A percentile compares a stretch with the other conserved stretches of the same genome.
phyloP scores from a whole-genome alignment of 2,888 invertebrate species.

The Euphydryas editha region DNA sequence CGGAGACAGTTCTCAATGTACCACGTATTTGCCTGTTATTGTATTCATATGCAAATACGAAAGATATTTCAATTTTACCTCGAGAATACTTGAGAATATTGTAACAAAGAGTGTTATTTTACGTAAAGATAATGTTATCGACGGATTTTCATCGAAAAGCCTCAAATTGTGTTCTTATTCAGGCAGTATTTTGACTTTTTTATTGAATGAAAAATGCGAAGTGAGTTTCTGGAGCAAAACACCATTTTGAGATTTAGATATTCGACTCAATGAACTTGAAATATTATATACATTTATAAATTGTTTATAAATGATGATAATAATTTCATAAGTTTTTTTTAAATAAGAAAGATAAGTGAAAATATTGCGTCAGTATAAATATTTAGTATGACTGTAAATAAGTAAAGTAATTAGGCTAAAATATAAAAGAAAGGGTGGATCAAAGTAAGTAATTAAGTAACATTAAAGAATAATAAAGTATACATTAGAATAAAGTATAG shows the following conservation, averaged over 20 bases:
- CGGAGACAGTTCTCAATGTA: conserved; percentile 41
- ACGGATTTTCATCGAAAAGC: not conserved
- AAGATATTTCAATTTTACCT: conserved; percentile 46
- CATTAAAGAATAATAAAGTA: too few relatives aligned
- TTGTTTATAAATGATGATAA: not conserved
- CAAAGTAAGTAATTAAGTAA: too few relatives aligned
- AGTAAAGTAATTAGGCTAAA: too few relatives aligned
- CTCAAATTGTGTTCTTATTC: conserved; percentile 1
- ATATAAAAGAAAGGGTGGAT: too few relatives aligned
- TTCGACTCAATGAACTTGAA: not conserved
- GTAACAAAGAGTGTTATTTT: conserved; percentile 27
- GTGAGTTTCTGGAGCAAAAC: not conserved
- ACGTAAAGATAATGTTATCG: conserved; percentile 12
- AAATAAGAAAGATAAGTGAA: too few relatives aligned
- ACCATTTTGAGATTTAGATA: not conserved
- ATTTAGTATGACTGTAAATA: too few relatives aligned
- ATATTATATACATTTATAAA: not conserved
- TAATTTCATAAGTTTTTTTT: not conserved
- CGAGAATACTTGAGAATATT: conserved; percentile 36
- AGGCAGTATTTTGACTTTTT: conserved; percentile 10
- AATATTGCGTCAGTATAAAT: too few relatives aligned
- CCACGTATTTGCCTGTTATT: conserved; percentile 44
- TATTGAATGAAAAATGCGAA: conserved; percentile 1
- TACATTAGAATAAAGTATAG: too few relatives aligned
- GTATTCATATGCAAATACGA: conserved; percentile 47